Evolutionary conservation across 2,888 invertebrate species (phyloP).

Genomic region (Myopa testacea): DNA sequence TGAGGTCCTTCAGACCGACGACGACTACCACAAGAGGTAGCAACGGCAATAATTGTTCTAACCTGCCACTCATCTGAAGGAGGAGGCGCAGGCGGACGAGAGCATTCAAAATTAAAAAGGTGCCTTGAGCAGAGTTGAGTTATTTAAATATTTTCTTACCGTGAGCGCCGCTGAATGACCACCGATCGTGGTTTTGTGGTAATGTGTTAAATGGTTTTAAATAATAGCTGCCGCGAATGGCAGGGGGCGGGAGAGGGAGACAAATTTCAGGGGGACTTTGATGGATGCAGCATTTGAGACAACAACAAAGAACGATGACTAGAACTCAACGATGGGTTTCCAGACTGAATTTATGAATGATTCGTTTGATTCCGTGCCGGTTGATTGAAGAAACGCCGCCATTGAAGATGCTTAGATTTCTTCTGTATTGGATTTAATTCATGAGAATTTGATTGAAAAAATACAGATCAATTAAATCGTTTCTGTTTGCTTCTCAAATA

Average conservation of each 20-base stretch:
- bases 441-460: not conserved
- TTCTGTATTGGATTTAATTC: not conserved
- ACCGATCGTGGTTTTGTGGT: slow-evolving; percentile 11
- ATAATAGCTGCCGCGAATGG: not conserved
- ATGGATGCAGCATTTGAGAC: slow-evolving; percentile 7
- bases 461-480: no score
- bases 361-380: not conserved
- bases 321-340: not conserved
- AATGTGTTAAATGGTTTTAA: slow-evolving; percentile 53
- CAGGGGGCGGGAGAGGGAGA: not conserved
- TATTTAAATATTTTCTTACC: no score
- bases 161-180: not conserved
- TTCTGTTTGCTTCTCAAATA: not conserved
- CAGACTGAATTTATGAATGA: slow-evolving; percentile 6
- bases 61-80: no score
- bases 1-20: no score
- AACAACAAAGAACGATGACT: not conserved
- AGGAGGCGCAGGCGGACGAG: no score
- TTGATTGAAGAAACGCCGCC: slow-evolving; percentile 13
- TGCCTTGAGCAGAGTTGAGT: not conserved
- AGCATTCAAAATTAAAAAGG: no score
- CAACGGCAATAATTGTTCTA: no score
- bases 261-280: not conserved
- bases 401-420: not conserved
- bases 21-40: no score